These are phyloP conservation scores for Zelleria hepariella DNA, from an alignment of 2,888 invertebrate genomes.

Conservation along the genomic window DNA sequence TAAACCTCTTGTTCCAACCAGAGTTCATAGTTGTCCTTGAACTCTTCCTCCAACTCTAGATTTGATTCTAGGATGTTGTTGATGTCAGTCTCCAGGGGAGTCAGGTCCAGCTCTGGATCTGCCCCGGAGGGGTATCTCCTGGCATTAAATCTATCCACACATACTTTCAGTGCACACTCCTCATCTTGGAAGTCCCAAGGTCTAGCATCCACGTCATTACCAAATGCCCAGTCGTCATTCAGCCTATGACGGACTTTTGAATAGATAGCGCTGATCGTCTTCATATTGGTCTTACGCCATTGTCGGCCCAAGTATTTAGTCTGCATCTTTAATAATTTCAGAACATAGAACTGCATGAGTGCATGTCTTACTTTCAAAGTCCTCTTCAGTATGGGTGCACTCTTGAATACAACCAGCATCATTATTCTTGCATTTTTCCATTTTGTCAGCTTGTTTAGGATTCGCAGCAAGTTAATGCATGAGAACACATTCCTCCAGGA, in stretches of 20 bases:
- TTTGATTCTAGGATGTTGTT: conserved; percentile 84
- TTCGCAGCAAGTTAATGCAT: conserved; percentile 95
- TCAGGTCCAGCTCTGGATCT: conserved; percentile 72
- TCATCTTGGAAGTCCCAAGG: conserved; percentile 99
- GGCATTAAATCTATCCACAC: conserved; percentile 96
- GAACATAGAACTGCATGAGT: conserved; percentile 97
- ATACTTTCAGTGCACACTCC: conserved; percentile 93
- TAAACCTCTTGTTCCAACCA: conserved; percentile 99
- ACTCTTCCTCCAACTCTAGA: conserved; percentile 91
- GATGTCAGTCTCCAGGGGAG: conserved; percentile 83
- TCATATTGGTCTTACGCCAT: conserved; percentile 99
- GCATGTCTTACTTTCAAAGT: conserved; percentile 96
- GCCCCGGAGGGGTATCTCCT: conserved; percentile 82
- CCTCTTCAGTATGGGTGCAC: conserved; percentile 97
- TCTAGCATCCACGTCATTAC: conserved; percentile 96
- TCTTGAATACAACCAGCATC: conserved; percentile 99
- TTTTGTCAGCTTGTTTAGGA: conserved; percentile 98
- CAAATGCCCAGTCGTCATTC: conserved; percentile 99
- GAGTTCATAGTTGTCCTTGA: conserved; percentile 91
- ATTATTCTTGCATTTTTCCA: conserved; percentile 99
- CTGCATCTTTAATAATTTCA: conserved; percentile 99
- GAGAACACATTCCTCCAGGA: conserved; percentile 99
- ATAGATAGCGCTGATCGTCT: conserved; percentile 99
- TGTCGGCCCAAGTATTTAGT: conserved; percentile 98
- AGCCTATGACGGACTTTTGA: conserved; percentile 95